Conservation (phyloP, 1,140 invertebrate genomes). For the Orussus abietinus region DNA sequence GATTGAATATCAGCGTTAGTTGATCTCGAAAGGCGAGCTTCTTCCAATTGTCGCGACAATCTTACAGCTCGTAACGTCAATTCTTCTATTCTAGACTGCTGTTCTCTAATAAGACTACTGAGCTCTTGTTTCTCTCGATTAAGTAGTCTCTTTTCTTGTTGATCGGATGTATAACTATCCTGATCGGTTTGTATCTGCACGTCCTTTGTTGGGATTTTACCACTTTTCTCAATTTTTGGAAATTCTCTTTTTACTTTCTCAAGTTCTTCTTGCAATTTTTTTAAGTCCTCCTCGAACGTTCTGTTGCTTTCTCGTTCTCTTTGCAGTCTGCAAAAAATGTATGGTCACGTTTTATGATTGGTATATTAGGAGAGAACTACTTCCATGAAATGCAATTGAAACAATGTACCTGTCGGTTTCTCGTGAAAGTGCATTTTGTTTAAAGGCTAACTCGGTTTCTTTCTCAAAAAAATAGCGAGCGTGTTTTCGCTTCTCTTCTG, state of each 20-base stretch:
- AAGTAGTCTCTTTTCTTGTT: conserved; percentile 23
- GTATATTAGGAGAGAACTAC: too few relatives aligned
- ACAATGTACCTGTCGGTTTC: conserved; percentile 37
- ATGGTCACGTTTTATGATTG: too few relatives aligned
- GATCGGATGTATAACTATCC: conserved; percentile 16
- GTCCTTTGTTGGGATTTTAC: conserved; percentile 20
- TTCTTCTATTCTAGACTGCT: conserved; percentile 43
- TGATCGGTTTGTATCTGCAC: conserved; percentile 41
- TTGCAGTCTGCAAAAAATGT: conserved; percentile 39
- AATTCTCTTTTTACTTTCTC: conserved; percentile 31
- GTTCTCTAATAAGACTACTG: conserved; percentile 36
- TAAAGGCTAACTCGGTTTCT: conserved; percentile 38
- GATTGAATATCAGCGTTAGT: conserved; percentile 17
- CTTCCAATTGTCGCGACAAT: conserved; percentile 41
- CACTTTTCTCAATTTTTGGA: conserved; percentile 8
- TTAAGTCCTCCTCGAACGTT: conserved; percentile 39
- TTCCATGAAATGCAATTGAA: too few relatives aligned
- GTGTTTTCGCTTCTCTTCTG: conserved; percentile 28
- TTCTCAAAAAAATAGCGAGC: conserved; percentile 32
- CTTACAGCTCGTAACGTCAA: conserved; percentile 36
- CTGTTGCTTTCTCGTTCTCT: conserved; percentile 32
- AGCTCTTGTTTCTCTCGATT: conserved; percentile 40
- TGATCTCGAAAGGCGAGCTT: conserved; percentile 26
- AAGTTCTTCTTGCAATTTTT: conserved; percentile 41
- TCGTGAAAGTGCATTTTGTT: conserved; percentile 38